Base-by-base conservation (phyloP, 2,113 vertebrate species). In the Cryptomyrus ogoouensis region DNA sequence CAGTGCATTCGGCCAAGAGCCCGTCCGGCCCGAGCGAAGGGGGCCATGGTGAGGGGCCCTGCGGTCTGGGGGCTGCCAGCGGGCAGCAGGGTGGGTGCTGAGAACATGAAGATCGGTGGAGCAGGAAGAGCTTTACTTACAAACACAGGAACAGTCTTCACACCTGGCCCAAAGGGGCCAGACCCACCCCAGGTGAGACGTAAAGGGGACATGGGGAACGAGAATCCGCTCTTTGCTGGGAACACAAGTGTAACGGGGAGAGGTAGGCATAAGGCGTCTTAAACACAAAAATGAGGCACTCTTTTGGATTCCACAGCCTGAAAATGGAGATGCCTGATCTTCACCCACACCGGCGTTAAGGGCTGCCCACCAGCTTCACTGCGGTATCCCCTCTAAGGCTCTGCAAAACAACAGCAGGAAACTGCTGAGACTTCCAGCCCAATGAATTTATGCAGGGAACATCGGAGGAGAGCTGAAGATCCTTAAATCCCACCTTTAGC, bases 401-500 rank as follows among this genome's bases (percentile, higher is more conserved):
- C 50, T 10, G n/a, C 27, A 47, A 35, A 87, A 39, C 19, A 15
- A 12, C 19, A 7, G 46, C 24, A 15, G 47, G 12, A 86, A 86
- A 24, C 24, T 8, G 27, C 50, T 19, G 19, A 56, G 49, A 56
- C 50, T 87, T 53, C 50, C n/a, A 53, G 49, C 85, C 46, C 24
- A 19, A 35, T 46, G n/a, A 47, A 27, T 35, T 87, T 53, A 84
- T 24, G 46, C 44, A 27, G 44, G 21, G 24, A 47, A 84, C 83
- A 19, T 84, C 2, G 5, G 85, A 56, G 27, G 12, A 39, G 12
- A 53, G 27, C 50, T 53, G 85, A 53, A 87, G 83, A 44, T 24
- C 39, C 83, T 84, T 84, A 84, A 84, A 84, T 84, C 42, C 74
- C 83, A 53, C 85, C 85, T 87, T 87, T 1, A 87, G 85, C 85